Evolutionary conservation across 1,140 invertebrate genomes (phyloP).

Genomic region (Himalopsyche phryganea): DNA sequence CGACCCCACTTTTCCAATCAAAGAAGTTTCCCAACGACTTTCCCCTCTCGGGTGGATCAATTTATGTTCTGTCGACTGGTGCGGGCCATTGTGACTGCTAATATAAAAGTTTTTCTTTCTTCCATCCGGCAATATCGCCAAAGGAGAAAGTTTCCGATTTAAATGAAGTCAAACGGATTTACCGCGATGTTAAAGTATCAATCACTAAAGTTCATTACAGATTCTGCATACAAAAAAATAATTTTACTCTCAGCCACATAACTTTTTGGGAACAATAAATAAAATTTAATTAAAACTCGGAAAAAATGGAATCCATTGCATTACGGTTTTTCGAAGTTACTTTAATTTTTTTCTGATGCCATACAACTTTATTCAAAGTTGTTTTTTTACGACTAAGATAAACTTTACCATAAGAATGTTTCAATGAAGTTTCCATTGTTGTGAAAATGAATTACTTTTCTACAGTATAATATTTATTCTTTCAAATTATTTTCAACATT

Average conservation of each 20-base stretch:
- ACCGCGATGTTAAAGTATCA: constrained; percentile 1
- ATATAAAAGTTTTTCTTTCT: constrained; percentile 31
- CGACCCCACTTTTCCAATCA: constrained; percentile 32
- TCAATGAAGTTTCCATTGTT: too few species aligned
- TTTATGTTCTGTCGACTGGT: constrained; percentile 25
- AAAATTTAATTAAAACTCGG: too few species aligned
- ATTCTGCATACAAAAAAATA: neutral
- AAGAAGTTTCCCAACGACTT: constrained; percentile 23
- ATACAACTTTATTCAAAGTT: too few species aligned
- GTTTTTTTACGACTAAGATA: too few species aligned
- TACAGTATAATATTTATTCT: too few species aligned
- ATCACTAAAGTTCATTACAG: neutral
- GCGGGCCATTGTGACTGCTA: constrained; percentile 29
- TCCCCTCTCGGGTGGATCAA: constrained; percentile 18
- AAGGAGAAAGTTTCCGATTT: constrained; percentile 18
- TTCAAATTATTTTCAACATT: too few species aligned
- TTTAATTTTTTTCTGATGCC: too few species aligned
- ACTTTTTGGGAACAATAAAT: too few species aligned
- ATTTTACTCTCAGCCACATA: neutral
- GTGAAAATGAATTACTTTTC: too few species aligned
- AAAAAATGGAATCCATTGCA: too few species aligned
- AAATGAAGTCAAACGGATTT: constrained; percentile 25
- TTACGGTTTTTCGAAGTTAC: too few species aligned
- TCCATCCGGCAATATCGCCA: constrained; percentile 13
- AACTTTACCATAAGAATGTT: too few species aligned